Evolutionary conservation across 2,113 vertebrate genomes (phyloP).

Genomic region (Pseudonaja textilis): DNA sequence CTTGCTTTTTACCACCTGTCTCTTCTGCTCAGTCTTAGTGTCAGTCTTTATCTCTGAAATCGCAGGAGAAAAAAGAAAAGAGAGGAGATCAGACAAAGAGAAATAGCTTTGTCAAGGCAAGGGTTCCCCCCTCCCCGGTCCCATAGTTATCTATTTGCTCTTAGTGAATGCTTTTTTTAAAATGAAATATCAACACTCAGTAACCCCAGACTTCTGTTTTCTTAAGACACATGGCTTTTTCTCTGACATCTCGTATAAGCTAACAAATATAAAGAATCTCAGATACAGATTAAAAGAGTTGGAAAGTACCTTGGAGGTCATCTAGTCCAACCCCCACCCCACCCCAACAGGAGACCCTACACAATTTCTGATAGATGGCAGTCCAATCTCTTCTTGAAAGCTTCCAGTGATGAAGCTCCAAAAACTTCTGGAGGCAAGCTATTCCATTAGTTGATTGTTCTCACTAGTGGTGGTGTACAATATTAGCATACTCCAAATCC

Average conservation of each 20-base stretch:
- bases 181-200: not conserved
- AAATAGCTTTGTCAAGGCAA: not conserved
- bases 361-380: too few relatives aligned
- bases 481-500: too few relatives aligned
- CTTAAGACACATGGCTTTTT: not conserved
- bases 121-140: conserved; percentile 6
- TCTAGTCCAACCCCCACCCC: too few relatives aligned
- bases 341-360: too few relatives aligned
- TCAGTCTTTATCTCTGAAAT: conserved; percentile 40
- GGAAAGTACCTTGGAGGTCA: too few relatives aligned
- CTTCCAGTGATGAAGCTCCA: too few relatives aligned
- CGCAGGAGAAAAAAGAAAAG: not conserved
- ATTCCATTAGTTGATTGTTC: too few relatives aligned
- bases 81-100: not conserved
- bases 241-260: not conserved
- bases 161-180: not conserved
- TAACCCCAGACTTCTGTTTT: not conserved
- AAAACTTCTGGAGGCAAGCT: too few relatives aligned
- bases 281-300: not conserved
- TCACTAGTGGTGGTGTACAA: too few relatives aligned
- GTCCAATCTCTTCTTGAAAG: too few relatives aligned
- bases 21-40: conserved; percentile 26
- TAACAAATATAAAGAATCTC: not conserved
- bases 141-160: conserved; percentile 40
- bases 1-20: conserved; percentile 48